Percentiles rank a stretch among this genome's conserved stretches.
phyloP scores from a whole-genome alignment of 1,140 invertebrate species.

The Lordiphosa collinella region DNA sequence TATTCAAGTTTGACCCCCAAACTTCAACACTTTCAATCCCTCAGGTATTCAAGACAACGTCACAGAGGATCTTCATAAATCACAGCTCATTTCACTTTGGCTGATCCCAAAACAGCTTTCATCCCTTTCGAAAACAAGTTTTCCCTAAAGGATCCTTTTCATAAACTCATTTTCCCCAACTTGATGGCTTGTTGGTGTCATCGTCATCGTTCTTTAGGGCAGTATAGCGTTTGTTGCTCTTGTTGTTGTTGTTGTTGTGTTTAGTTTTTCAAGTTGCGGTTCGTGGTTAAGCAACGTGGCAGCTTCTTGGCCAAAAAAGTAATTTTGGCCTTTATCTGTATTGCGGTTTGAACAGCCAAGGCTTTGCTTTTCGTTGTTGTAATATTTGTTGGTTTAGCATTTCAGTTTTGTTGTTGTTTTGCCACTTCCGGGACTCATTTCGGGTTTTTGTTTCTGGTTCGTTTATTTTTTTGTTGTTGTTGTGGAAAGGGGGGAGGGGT shows the following conservation, averaged over 20 bases:
- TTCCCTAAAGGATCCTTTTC: conserved; percentile 53
- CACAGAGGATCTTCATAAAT: conserved; percentile 52
- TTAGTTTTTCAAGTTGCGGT: conserved; percentile 64
- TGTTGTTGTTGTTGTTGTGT: conserved; percentile 43
- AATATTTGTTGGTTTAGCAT: conserved; percentile 59
- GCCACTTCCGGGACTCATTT: conserved; percentile 69
- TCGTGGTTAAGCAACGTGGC: conserved; percentile 44
- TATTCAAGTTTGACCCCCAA: too few relatives aligned
- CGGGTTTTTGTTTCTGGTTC: conserved; percentile 39
- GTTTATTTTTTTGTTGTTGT: background rate
- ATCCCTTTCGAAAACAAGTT: conserved; percentile 4
- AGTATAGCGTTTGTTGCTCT: conserved; percentile 1
- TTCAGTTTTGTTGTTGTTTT: conserved; percentile 46
- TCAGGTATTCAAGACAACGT: conserved; percentile 15
- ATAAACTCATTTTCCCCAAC: conserved; percentile 55
- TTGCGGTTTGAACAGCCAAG: conserved; percentile 68
- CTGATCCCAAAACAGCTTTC: conserved; percentile 20
- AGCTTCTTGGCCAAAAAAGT: conserved; percentile 73
- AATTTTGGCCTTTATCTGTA: conserved; percentile 75
- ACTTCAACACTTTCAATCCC: conserved; percentile 14
- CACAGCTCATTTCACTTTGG: conserved; percentile 9
- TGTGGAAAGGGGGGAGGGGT: background rate
- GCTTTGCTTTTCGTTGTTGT: conserved; percentile 16
- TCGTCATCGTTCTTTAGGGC: conserved; percentile 4
- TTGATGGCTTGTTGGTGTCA: conserved; percentile 15